Conservation (phyloP, 2,113 vertebrate genomes). For the Puntigrus tetrazona region DNA sequence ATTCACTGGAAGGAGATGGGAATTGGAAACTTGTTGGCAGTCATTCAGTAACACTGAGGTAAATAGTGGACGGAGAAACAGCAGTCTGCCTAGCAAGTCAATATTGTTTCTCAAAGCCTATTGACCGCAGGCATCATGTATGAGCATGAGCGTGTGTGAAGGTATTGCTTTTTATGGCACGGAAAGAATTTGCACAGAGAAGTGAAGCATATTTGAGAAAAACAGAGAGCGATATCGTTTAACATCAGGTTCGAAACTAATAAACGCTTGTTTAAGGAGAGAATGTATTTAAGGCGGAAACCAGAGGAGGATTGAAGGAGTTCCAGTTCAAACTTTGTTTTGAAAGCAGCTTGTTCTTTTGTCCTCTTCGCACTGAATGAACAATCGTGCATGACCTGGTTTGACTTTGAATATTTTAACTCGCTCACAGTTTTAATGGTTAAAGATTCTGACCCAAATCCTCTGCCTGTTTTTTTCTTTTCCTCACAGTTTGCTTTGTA, state of each 20-base stretch:
- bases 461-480: not conserved
- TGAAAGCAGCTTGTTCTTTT: not conserved
- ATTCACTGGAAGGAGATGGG: conserved; percentile 45
- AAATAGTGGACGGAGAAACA: conserved; percentile 47
- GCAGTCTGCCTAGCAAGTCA: not conserved
- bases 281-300: not conserved
- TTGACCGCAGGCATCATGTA: not conserved
- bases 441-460: conserved; percentile 30
- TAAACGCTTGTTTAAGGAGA: conserved; percentile 2
- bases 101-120: not conserved
- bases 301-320: not conserved
- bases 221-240: not conserved
- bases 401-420: conserved; percentile 55
- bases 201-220: conserved; percentile 11
- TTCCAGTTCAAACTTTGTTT: not conserved
- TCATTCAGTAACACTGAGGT: conserved; percentile 59
- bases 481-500: not conserved
- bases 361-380: not conserved
- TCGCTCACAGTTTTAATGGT: conserved; percentile 20
- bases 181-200: conserved; percentile 15
- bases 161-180: conserved; percentile 28
- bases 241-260: not conserved
- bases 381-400: conserved; percentile 8
- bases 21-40: conserved; percentile 60
- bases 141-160: conserved; percentile 6